A percentile compares a stretch with the other conserved stretches of the same genome.
Evolutionary conservation across 2,797 vertebrate species (phyloP).

Genomic region (Tympanoctomys barrerae): DNA sequence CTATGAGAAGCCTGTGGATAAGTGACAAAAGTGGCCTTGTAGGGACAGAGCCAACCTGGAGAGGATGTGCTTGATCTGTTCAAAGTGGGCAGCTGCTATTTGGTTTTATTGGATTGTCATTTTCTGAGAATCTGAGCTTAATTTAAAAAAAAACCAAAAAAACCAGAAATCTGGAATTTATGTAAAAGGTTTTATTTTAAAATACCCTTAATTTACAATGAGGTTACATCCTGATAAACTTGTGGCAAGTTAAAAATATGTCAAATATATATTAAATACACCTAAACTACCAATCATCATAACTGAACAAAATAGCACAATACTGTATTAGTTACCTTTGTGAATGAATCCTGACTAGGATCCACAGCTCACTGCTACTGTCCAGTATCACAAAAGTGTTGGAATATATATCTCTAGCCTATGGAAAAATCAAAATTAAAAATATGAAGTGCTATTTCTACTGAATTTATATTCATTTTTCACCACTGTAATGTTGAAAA

Average conservation of each 20-base stretch:
- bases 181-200: neutral
- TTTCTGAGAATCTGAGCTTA: neutral
- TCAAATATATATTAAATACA: neutral
- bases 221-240: neutral
- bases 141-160: neutral
- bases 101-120: neutral
- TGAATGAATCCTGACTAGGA: neutral
- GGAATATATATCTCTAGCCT: neutral
- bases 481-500: neutral
- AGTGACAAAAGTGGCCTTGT: neutral
- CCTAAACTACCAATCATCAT: neutral
- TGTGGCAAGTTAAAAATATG: neutral
- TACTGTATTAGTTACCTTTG: neutral
- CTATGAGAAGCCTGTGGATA: neutral
- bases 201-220: neutral
- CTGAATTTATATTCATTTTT: neutral
- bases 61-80: neutral
- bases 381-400: neutral
- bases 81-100: neutral
- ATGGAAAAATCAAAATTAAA: neutral
- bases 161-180: neutral
- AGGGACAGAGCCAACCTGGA: neutral
- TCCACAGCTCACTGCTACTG: too few species aligned
- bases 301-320: neutral
- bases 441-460: neutral